Base-by-base conservation (phyloP, 1,140 invertebrate genomes). In the Sweltsa coloradensis region DNA sequence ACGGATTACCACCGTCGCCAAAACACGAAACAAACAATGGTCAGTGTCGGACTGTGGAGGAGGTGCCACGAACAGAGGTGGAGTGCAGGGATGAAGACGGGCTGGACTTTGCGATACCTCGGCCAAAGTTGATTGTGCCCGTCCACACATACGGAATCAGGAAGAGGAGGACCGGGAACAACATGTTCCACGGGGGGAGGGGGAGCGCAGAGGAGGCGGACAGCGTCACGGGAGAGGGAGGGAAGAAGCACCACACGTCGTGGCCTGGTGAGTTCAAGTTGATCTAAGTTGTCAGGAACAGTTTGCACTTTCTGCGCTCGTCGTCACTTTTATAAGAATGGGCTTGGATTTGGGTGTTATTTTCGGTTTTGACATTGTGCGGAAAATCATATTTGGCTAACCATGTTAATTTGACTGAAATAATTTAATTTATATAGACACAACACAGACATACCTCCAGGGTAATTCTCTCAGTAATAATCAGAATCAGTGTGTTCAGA, bases 111-210 rank as follows among this genome's bases (percentile, higher is more conserved):
- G 72, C 75, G 34, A 89, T 89, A 61, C 86, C 86, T 1, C 67
- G 86, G 55, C 85, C 85, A 13, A 81, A 85, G 59, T 71, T 89
- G 47, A 85, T 89, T 55, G 85, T 89, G 44, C 85, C 85, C 36
- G 84, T 89, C 45, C 85, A 89, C 67, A 86, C 85, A 2, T 89
- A 89, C 62, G 85, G 83, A 23, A 76, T 78, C 41, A 68, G 82
- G 47, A 79, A 80, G 52, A 69, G 85, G 43, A 71, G 83, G 47
- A 88, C 85, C n/a, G 85, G 85, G 5, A 82, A 81, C 67, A 53
- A 53, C 50, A 44, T 56, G 40, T 52, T 51, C 25, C 53, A 50
- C 25, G 51, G 50, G 31, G 45, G 50, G 26, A 62, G 78, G 39
- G 68, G 57, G 62, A 73, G 47, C 36, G 36, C 4, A 5, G 36